phyloP scores from a whole-genome alignment of 2,797 vertebrate genomes.

The Tinamus major region DNA sequence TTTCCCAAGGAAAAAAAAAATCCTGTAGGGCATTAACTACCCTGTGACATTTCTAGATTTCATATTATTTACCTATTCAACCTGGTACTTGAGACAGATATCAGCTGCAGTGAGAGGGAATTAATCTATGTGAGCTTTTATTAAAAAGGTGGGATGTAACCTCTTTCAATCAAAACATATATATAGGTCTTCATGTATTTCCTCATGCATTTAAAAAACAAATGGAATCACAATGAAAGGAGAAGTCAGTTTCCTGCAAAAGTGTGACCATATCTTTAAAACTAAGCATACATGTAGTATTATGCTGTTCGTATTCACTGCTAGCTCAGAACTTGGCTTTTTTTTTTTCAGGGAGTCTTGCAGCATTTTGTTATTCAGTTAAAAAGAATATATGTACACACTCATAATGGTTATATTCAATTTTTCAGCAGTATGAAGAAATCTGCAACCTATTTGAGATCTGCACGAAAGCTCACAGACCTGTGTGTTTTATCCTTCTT shows the following conservation, averaged over 20 bases:
- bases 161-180: not conserved
- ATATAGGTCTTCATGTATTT: not conserved
- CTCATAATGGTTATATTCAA: not conserved
- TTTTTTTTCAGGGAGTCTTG: not conserved
- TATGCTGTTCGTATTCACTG: not conserved
- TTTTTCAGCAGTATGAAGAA: not conserved
- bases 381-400: not conserved
- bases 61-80: not conserved
- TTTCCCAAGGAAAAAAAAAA: not conserved
- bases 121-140: rapidly evolving
- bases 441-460: not conserved
- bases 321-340: not conserved
- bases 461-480: not conserved
- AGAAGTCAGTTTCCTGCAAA: not conserved
- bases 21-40: not conserved
- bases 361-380: rapidly evolving
- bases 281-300: not conserved
- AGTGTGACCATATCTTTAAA: not conserved
- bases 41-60: not conserved
- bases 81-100: not conserved
- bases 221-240: not conserved
- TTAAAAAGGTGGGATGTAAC: not conserved
- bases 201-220: not conserved
- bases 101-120: not conserved
- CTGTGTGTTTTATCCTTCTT: not conserved